Evolutionary conservation across 2,888 invertebrate genomes (phyloP), one percentile per base, ranked within the genome.

Genomic region (Nephrocerus scutellatus): DNA sequence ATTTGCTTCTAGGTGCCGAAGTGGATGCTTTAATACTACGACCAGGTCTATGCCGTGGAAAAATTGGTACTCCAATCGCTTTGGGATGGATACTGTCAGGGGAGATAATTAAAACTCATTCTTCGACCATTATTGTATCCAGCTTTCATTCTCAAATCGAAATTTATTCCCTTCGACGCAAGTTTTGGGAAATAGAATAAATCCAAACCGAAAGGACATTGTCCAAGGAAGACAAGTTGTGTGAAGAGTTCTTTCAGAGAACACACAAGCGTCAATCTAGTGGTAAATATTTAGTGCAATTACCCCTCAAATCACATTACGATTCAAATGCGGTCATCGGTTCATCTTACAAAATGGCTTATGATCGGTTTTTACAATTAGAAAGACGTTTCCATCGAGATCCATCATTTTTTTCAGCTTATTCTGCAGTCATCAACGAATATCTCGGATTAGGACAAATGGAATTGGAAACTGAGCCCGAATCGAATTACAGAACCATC

Each of bases 361-460:
- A 36, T 13, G 41, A 41, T 12, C 41, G 41, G 2, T 39, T 41
- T 20, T 19, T 31, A 7, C 22, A 30, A 16, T 33, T 39, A 3
- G 36, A 44, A 23, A 30, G 29, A 15, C 18, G 43, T 21, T 15
- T 33, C 12, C 19, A 29, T 14, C 15, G 19, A 28, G 22, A 38
- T 31, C 15, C 15, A 10, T 1, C 5, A 25, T 31, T 43, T 2
- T 41, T 24, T 6, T 12, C 25, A 25, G 29, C 12, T 8, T 41
- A 46, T 26, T 18, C 32, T 4, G 19, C 25, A n/a, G 37, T 25
- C 7, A 35, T 46, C 14, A 20, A 43, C 5, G 41, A 46, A 28
- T 43, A 40, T 24, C 19, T 43, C 8, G 6, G 14, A 8, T 8
- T 42, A 6, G 37, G 38, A 2, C 40, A 46, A 32, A 42, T 46